phyloP scores from a whole-genome alignment of 2,888 invertebrate genomes.

The Protodeltote pygarga region DNA sequence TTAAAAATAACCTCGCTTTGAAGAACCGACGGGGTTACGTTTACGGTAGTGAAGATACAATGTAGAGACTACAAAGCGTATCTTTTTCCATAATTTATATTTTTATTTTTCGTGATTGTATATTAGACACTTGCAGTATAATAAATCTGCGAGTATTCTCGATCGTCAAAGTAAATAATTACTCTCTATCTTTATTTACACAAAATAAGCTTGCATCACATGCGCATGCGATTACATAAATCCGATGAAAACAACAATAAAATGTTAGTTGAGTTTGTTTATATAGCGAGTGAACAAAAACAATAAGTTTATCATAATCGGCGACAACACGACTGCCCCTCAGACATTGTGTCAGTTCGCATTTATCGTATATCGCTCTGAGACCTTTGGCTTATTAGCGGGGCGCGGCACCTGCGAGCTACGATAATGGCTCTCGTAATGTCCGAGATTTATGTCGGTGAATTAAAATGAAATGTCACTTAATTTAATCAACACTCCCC shows the following conservation, averaged over 20 bases:
- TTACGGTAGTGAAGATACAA: not conserved
- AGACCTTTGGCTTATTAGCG: slow-evolving; percentile 66
- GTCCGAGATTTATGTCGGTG: slow-evolving; percentile 75
- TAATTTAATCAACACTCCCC: slow-evolving; percentile 80
- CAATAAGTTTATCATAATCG: slow-evolving; percentile 41
- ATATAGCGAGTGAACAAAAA: slow-evolving; percentile 29
- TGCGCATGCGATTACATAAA: slow-evolving; percentile 33
- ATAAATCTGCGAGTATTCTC: slow-evolving; percentile 4
- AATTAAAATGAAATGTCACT: slow-evolving; percentile 84
- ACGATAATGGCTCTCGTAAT: slow-evolving; percentile 73
- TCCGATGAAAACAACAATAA: slow-evolving; percentile 32
- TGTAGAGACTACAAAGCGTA: not conserved
- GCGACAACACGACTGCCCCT: slow-evolving; percentile 37
- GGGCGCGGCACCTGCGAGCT: slow-evolving; percentile 66
- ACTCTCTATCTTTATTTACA: slow-evolving; percentile 24
- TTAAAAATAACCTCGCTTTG: slow-evolving; percentile 10
- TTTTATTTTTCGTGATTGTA: too few species aligned
- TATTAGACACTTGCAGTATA: too few species aligned
- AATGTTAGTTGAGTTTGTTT: slow-evolving; percentile 37
- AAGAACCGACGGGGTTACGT: not conserved
- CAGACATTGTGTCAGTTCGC: slow-evolving; percentile 66
- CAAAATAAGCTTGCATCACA: slow-evolving; percentile 19
- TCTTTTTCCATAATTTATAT: slow-evolving; percentile 1
- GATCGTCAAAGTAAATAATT: slow-evolving; percentile 11
- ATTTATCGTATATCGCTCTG: slow-evolving; percentile 60